Evolutionary conservation across 2,113 vertebrate genomes (phyloP).

Genomic region (Carassius carassius): DNA sequence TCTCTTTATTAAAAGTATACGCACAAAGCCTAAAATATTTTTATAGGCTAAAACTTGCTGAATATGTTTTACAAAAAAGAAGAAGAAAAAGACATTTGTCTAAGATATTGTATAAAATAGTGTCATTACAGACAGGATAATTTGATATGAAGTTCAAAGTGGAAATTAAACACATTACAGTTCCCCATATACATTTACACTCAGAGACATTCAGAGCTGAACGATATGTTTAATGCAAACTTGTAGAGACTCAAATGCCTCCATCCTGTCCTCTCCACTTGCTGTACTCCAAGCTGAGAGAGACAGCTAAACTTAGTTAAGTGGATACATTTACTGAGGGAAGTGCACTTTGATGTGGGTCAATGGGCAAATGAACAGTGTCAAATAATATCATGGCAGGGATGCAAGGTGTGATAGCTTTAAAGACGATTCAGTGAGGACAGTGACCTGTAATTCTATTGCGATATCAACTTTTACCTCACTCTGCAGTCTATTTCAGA

Average conservation of each 20-base stretch:
- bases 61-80: not conserved
- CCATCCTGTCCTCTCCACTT: not conserved
- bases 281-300: not conserved
- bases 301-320: constrained; percentile 23
- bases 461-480: constrained; percentile 17
- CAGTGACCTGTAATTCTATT: constrained; percentile 22
- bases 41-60: not conserved
- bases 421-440: constrained; percentile 26
- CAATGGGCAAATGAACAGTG: constrained; percentile 39
- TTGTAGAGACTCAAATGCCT: not conserved
- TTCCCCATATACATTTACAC: not conserved
- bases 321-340: constrained; percentile 8
- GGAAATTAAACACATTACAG: not conserved
- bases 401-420: constrained; percentile 10
- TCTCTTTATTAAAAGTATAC: not conserved
- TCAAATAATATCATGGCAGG: constrained; percentile 29
- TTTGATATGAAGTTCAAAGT: not conserved
- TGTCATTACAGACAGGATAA: not conserved
- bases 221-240: not conserved
- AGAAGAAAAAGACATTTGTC: not conserved
- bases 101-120: not conserved
- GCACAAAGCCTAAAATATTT: not conserved
- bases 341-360: constrained; percentile 30
- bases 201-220: not conserved
- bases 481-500: not conserved